Evolutionary conservation across 2,797 vertebrate species (phyloP), one percentile per base, ranked within the genome.

Genomic region (Pitangus sulphuratus): DNA sequence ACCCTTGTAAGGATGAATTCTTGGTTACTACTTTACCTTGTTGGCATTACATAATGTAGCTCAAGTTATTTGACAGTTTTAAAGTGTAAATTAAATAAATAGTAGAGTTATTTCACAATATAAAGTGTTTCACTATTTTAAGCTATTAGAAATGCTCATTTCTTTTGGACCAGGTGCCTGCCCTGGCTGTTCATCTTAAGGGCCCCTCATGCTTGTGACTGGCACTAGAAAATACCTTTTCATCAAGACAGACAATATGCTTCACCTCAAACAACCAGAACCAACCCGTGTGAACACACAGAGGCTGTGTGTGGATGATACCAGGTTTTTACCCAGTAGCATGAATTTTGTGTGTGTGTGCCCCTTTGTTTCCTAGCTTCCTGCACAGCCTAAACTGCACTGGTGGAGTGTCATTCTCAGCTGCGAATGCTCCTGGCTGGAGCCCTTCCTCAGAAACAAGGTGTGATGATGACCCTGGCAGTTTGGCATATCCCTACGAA

Each of bases 311-410:
- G 20, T 3, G 17, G 35, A 21, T 6, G 37, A n/a, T 5, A 14
- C 22, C 18, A 30, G 8, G 10, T 40, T 35, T 90, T 69, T 33
- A n/a, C 20, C 15, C 26, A 9, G 8, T 6, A 70, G n/a, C 11
- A 5, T 4, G 20, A 31, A 31, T 1, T 35, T 15, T 35, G 35
- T 42, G 9, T 28, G 4, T 2, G 1, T 6, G 1, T 14, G 24
- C 8, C 21, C 24, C 7, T 33, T 35, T 8, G 28, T 16, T 40
- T 65, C 33, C 37, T 12, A 11, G 33, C 20, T 61, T 61, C 13
- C 56, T 20, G 47, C 51, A 22, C 42, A 20, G 39, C 42, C 25
- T 44, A 16, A 47, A 30, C 50, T 65, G 17, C 19, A 4, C 0
- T 1, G 14, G 35, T 21, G 37, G 15, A 24, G 15, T 1, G 37